phyloP scores from a whole-genome alignment of 2,113 vertebrate species.

The Lipotes vexillifer region DNA sequence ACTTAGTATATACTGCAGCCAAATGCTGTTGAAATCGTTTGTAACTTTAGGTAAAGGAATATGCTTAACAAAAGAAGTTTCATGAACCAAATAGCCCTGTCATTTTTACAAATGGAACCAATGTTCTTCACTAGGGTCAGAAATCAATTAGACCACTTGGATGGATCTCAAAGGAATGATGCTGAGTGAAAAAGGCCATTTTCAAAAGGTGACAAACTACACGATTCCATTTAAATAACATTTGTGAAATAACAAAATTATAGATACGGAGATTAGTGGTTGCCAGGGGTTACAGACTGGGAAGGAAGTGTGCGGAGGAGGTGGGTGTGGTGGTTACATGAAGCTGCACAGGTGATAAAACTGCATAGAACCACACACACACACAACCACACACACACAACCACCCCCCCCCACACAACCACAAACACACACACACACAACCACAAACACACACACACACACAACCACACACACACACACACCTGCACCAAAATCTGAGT shows the following conservation, averaged over 20 bases:
- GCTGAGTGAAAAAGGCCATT: background rate
- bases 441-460: too few relatives aligned
- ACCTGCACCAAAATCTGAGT: background rate
- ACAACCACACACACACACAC: background rate
- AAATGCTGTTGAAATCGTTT: background rate
- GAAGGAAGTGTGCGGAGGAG: background rate
- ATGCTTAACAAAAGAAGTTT: background rate
- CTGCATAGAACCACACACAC: background rate
- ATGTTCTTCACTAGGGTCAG: background rate
- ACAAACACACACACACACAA: too few relatives aligned
- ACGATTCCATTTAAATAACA: background rate
- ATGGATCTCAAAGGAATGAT: background rate
- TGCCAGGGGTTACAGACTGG: background rate
- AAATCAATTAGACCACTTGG: background rate
- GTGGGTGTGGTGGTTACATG: background rate
- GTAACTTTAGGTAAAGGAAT: background rate
- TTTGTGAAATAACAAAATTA: constrained; percentile 11
- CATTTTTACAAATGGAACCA: background rate
- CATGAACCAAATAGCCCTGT: background rate
- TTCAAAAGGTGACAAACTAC: background rate
- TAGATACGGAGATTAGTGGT: background rate
- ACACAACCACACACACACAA: too few relatives aligned
- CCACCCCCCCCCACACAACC: too few relatives aligned
- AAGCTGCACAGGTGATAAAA: background rate
- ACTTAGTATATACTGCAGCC: background rate